Evolutionary conservation across 2,888 invertebrate species (phyloP).

Genomic region (Ganaspis brasiliensis): DNA sequence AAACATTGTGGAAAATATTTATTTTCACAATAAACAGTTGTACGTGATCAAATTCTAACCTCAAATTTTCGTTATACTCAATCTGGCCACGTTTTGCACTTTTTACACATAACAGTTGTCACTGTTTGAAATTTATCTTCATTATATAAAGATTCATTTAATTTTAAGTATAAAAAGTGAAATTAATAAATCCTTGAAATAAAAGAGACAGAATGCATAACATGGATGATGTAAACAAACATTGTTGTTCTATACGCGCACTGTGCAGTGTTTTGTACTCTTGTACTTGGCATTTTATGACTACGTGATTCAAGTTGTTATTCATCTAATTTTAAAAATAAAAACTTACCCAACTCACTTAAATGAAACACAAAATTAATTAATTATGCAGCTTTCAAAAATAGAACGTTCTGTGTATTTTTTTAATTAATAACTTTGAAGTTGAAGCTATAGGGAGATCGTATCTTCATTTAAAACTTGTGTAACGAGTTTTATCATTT

Average conservation of each 20-base stretch:
- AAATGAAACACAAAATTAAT: too few relatives aligned
- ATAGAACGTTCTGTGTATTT: too few relatives aligned
- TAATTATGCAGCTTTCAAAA: background rate
- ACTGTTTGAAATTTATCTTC: background rate
- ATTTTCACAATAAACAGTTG: background rate
- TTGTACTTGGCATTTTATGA: too few relatives aligned
- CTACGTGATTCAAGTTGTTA: background rate
- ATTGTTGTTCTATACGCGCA: background rate
- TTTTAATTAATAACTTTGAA: too few relatives aligned
- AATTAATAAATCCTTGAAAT: background rate
- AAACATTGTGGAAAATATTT: background rate
- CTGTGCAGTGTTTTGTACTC: too few relatives aligned
- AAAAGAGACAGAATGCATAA: background rate
- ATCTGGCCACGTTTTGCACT: background rate
- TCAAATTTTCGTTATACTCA: background rate
- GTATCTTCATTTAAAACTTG: too few relatives aligned
- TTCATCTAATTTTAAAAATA: conserved; percentile 13
- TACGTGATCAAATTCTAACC: background rate
- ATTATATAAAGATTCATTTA: background rate
- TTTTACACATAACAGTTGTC: background rate
- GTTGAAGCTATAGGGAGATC: too few relatives aligned
- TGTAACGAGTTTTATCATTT: background rate
- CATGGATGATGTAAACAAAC: conserved; percentile 32
- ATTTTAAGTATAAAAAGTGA: conserved; percentile 3
- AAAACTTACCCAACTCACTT: background rate